phyloP scores from a whole-genome alignment of 2,797 vertebrate species.

The Myripristis jacobus region DNA sequence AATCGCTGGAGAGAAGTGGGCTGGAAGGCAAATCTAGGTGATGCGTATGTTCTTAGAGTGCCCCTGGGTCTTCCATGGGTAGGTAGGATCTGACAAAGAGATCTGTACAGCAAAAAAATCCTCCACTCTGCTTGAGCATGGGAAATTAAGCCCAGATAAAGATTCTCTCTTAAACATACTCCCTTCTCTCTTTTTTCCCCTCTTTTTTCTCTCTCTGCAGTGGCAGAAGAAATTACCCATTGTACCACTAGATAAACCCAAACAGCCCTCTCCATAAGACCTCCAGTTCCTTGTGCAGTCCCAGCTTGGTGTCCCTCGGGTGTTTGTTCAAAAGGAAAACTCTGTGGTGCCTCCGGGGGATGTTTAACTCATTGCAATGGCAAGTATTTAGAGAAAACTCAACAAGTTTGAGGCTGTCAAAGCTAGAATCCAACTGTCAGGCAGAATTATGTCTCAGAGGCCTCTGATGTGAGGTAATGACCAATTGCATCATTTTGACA shows the following conservation, averaged over 20 bases:
- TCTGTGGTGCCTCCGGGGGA: conserved; percentile 92
- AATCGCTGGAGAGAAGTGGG: conserved; percentile 79
- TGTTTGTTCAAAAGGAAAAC: conserved; percentile 94
- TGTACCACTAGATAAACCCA: conserved; percentile 93
- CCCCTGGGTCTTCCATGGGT: conserved; percentile 88
- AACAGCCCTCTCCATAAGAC: conserved; percentile 91
- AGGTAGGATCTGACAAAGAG: conserved; percentile 90
- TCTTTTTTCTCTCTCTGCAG: conserved; percentile 79
- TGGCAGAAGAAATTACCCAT: conserved; percentile 95
- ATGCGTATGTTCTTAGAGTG: conserved; percentile 83
- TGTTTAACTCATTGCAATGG: conserved; percentile 98
- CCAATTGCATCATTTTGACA: conserved; percentile 83
- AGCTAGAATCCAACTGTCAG: conserved; percentile 94
- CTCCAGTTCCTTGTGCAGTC: conserved; percentile 93
- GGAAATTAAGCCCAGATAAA: conserved; percentile 97
- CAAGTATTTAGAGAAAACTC: conserved; percentile 98
- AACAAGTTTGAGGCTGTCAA: conserved; percentile 94
- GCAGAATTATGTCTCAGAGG: conserved; percentile 90
- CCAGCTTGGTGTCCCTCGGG: conserved; percentile 92
- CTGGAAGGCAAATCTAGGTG: conserved; percentile 87
- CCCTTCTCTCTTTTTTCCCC: conserved; percentile 82
- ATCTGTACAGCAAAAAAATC: conserved; percentile 86
- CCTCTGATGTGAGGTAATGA: conserved; percentile 95
- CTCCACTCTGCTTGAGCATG: conserved; percentile 90
- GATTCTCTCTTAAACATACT: conserved; percentile 96